These are phyloP conservation scores for Bucco capensis DNA, from an alignment of 2,113 vertebrate genomes.

Conservation along the genomic window DNA sequence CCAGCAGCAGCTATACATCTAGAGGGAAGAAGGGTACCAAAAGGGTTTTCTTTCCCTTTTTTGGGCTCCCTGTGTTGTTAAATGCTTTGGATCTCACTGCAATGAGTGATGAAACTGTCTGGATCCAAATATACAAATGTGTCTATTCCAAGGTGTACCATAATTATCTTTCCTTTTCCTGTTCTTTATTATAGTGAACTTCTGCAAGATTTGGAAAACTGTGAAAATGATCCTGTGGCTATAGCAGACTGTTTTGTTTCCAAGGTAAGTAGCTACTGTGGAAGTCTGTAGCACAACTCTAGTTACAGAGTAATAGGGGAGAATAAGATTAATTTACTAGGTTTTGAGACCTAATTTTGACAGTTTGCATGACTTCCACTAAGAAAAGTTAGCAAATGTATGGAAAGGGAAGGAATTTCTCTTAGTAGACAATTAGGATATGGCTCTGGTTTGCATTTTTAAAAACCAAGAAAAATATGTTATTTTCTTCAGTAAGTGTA, in stretches of 20 bases:
- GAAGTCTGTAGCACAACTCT: background rate
- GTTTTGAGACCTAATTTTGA: background rate
- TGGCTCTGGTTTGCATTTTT: background rate
- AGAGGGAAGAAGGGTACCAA: background rate
- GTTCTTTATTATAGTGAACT: conserved; percentile 77
- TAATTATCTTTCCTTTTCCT: background rate
- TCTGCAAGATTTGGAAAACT: conserved; percentile 86
- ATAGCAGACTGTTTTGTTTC: conserved; percentile 93
- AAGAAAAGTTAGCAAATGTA: background rate
- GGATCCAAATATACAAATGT: background rate
- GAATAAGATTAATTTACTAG: background rate
- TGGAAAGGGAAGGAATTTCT: background rate
- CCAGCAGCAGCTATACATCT: rapidly evolving
- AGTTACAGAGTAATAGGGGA: background rate
- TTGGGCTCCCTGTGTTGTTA: background rate
- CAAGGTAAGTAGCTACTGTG: conserved; percentile 81
- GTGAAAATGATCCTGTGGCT: conserved; percentile 87
- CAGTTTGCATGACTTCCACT: background rate
- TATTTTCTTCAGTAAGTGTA: background rate
- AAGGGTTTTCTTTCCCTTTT: background rate
- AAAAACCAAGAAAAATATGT: background rate
- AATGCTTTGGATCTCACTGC: background rate
- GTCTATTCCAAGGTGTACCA: background rate
- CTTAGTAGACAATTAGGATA: background rate
- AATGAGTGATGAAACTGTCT: background rate